These are phyloP conservation scores for Drosophila mauritiana DNA, from an alignment of 1,140 invertebrate species.

Conservation along the genomic window DNA sequence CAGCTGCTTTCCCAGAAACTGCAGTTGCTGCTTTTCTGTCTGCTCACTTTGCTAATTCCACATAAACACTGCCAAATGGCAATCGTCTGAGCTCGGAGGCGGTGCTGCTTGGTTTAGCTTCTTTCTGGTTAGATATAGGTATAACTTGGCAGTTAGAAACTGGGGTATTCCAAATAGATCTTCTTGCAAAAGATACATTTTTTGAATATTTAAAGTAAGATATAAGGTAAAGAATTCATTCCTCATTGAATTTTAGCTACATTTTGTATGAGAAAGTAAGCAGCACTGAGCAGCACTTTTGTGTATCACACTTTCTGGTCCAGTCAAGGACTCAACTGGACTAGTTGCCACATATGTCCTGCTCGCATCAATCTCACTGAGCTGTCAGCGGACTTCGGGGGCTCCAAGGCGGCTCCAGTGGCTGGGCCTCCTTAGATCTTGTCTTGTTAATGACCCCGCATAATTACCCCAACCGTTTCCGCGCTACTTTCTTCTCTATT, in stretches of 20 bases:
- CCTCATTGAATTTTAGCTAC: no score
- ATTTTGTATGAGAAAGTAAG: no score
- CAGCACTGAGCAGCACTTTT: conserved; percentile 9
- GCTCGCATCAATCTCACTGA: conserved; percentile 44
- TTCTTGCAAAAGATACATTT: background rate
- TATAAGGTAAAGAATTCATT: no score
- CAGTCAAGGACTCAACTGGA: background rate
- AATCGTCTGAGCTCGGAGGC: conserved; percentile 26
- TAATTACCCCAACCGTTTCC: conserved; percentile 32
- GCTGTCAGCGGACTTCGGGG: conserved; percentile 37
- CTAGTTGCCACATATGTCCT: conserved; percentile 26
- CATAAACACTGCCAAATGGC: conserved; percentile 57
- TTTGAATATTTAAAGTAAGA: no score
- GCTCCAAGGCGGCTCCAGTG: conserved; percentile 5
- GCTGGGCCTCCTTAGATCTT: conserved; percentile 29
- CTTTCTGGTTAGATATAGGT: conserved; percentile 7
- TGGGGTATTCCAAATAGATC: background rate
- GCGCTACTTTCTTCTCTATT: conserved; percentile 2
- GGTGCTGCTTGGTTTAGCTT: conserved; percentile 2
- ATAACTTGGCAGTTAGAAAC: background rate
- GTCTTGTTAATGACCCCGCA: conserved; percentile 52
- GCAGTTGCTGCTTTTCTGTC: conserved; percentile 39
- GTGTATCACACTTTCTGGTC: background rate
- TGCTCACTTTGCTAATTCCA: conserved; percentile 59
- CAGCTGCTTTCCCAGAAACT: conserved; percentile 13